Percentiles rank a stretch among this genome's conserved stretches.
Conservation (phyloP, 2,888 invertebrate species). For the Agonopterix alstromeriana region DNA sequence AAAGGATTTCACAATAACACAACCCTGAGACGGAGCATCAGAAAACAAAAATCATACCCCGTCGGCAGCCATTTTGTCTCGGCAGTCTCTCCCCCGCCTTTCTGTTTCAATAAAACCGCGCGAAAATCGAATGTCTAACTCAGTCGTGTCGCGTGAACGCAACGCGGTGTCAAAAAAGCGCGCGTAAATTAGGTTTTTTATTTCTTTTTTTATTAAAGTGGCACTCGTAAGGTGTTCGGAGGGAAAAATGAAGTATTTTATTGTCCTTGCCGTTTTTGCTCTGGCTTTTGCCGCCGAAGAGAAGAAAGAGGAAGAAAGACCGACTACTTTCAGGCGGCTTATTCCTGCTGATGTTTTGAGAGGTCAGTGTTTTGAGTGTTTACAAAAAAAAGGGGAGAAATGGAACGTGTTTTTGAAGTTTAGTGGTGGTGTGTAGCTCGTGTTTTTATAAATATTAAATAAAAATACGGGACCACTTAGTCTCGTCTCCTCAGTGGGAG, state of each 20-base stretch:
- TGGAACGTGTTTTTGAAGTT: neutral
- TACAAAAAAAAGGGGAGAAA: neutral
- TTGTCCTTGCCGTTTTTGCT: slow-evolving; percentile 69
- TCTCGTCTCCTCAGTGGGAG: too few species aligned
- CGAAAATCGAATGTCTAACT: slow-evolving; percentile 42
- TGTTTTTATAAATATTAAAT: too few species aligned
- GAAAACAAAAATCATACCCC: slow-evolving; percentile 9
- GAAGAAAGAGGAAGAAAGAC: slow-evolving; percentile 60
- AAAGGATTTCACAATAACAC: neutral
- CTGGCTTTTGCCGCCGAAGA: slow-evolving; percentile 75
- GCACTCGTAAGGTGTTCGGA: slow-evolving; percentile 42
- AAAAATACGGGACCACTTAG: too few species aligned
- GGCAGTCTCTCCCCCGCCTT: slow-evolving; percentile 48
- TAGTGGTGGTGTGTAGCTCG: neutral
- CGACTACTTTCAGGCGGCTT: slow-evolving; percentile 86
- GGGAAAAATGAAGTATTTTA: slow-evolving; percentile 74
- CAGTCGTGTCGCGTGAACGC: slow-evolving; percentile 55
- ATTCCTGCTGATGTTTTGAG: slow-evolving; percentile 93
- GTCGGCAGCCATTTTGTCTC: slow-evolving; percentile 22
- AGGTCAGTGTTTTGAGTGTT: slow-evolving; percentile 77
- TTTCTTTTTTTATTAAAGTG: slow-evolving; percentile 29
- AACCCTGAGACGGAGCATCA: neutral
- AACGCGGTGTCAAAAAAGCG: slow-evolving; percentile 45
- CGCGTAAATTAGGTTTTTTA: slow-evolving; percentile 29
- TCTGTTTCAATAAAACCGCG: slow-evolving; percentile 50